Base-by-base conservation (phyloP, 2,888 invertebrate genomes). In the Limnephilus lunatus region DNA sequence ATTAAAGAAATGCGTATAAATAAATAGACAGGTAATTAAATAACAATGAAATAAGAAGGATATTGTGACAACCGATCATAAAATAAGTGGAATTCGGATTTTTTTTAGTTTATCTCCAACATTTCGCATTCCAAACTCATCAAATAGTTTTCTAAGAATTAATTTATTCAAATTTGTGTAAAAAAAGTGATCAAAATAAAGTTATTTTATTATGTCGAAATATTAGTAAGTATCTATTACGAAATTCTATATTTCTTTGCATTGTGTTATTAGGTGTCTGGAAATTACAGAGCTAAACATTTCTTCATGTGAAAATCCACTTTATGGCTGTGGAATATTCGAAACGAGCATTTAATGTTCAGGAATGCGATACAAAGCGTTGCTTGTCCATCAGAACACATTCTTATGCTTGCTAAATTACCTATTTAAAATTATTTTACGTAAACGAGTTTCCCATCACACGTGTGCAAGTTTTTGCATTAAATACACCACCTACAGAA, bases 401-500 rank as follows among this genome's bases (percentile, higher is more conserved):
- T 87, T 87, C 87, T 68, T 87, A 53, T 87, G 87, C 87, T 87
- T 87, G 68, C 32, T 87, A 87, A 87, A 87, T 87, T 87, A 53
- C 68, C 68, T 68, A 68, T 32, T 87, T 87, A 35, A 30, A 39
- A 2, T 9, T 25, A 25, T 68, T 68, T 68, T 68, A 25, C 14
- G 12, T 2, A 86, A 86, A 87, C 87, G 31, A n/a, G 87, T 87
- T 87, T 87, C 32, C 14, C 25, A 39, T 11, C 87, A 87, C 31
- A 87, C 32, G 35, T 87, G 87, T 31, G 19, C 48, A 44, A n/a
- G 31, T 30, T 53, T 19, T 87, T 32, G 15, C 85, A 35, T 31
- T 39, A 25, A 39, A 85, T n/a, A 1, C 15, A 1, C 9, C 19
- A 68, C 19, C 68, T 7, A 5, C 68, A 19, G 53, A 53, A 15